Base-by-base conservation (phyloP, 2,113 vertebrate genomes). In the Cephalopterus ornatus region DNA sequence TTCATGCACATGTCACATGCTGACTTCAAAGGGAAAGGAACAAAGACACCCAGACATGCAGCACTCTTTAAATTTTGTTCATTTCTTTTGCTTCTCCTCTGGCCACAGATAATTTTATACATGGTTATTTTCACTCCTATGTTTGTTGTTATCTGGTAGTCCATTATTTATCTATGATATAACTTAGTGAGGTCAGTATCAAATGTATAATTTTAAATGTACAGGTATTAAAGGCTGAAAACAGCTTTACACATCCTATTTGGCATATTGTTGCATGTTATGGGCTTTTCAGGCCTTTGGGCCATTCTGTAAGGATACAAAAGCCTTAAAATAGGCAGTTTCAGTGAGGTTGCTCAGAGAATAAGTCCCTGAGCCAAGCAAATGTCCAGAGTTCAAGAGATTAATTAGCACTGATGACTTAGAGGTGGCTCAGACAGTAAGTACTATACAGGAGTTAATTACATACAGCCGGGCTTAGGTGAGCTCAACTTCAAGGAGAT, bases 21-120 rank as follows among this genome's bases (percentile, higher is more conserved):
- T 89, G 80, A 88, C 71, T 92, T 91, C 70, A 92, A 93, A 85
- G 55, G 24, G 15, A 89, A 68, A 92, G 20, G 24, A 94, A 53
- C 19, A 93, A 91, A 67, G 44, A 85, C 4, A 77, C 7, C 8
- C 17, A 67, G 61, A 83, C 9, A 22, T 47, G 6, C 6, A 88
- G 15, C 49, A 68, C 13, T 89, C 46, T 61, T 26, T 63, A 74
- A 61, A 73, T 77, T 88, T 68, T 72, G 3, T 59, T 95, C 4
- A 50, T 92, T 80, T 76, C 7, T 17, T 58, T 67, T 50, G 32
- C 11, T 62, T 94, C 20, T 59, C 24, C 28, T 88, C 65, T 86
- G 35, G 23, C 4, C 24, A 77, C 15, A n/a, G 18, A 18, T 72
- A 61, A 39, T 85, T 81, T 61, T 91, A 70, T 53, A 32, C 10